Evolutionary conservation across 1,140 invertebrate species (phyloP), one percentile per base, ranked within the genome.

Genomic region (Neelides sp.): DNA sequence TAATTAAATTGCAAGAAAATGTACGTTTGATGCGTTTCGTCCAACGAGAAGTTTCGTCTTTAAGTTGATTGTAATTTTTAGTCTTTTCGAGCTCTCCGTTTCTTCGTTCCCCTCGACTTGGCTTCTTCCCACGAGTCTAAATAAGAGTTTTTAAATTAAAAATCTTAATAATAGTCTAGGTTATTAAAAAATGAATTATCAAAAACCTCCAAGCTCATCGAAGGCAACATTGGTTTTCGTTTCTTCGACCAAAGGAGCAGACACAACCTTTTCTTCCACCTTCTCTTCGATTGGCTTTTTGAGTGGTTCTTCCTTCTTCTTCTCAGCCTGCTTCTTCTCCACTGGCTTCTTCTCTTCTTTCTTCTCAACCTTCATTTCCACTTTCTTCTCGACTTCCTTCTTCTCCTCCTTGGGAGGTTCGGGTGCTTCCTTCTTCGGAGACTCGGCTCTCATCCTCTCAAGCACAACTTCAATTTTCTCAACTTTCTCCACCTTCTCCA

Each of bases 111-210:
- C 17, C 50, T 41, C 13, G 57, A 56, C 47, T 59, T 59, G 15
- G 57, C 57, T 50, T 59, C 57, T 26, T 59, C 54, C 57, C 57
- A 59, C 13, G 36, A 32, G 24, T 59, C 57, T 41, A 42, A 13
- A 35, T 19, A 42, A 17, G 20, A 42, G 26, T 23, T 42, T 23
- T 43, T n/a, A 36, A 37, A 36, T n/a, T 28, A 35, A 36, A 48
- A 23, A n/a, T 35, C 8, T 35, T 13, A 23, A 7, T 24, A 43
- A 24, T 27, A 24, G 4, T 10, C n/a, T n/a, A 43, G 20, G 24
- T 7, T 32, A 45, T 24, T 44, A 37, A 32, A 44, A 19, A 20
- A 7, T 1, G 40, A 44, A 17, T 45, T 50, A 40, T 49, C 35
- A 41, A 27, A 40, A 41, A 49, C 57, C 57, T 32, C 53, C 57